Evolutionary conservation across 2,797 vertebrate genomes (phyloP).

Genomic region (Amphiprion clarkii): DNA sequence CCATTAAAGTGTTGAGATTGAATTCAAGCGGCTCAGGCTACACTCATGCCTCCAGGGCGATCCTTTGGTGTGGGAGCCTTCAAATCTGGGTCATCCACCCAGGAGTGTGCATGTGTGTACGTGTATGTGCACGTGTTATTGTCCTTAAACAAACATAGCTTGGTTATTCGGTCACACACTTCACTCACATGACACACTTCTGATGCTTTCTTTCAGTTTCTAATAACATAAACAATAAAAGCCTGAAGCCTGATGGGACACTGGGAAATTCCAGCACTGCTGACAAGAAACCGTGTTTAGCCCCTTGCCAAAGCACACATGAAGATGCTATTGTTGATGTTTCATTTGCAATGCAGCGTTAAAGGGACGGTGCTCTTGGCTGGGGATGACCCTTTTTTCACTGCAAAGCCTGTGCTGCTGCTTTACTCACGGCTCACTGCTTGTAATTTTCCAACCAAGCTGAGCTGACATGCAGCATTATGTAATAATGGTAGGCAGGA

Average conservation of each 20-base stretch:
- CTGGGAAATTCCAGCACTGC: conserved; percentile 48
- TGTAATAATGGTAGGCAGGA: conserved; percentile 10
- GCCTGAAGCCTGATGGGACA: conserved; percentile 20
- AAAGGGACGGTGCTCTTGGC: conserved; percentile 29
- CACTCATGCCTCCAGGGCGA: conserved; percentile 6
- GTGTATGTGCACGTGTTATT: conserved; percentile 38
- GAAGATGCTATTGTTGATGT: conserved; percentile 43
- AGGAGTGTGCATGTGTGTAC: background rate
- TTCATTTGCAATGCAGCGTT: conserved; percentile 66
- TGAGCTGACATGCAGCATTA: conserved; percentile 33
- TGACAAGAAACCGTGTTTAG: conserved; percentile 30
- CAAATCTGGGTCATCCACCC: conserved; percentile 58
- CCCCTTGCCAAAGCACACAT: conserved; percentile 24
- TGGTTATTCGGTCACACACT: conserved; percentile 50
- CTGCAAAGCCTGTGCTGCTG: conserved; percentile 11
- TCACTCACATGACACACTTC: conserved; percentile 50
- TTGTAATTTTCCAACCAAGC: conserved; percentile 34
- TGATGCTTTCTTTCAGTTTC: conserved; percentile 42
- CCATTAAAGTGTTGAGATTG: conserved; percentile 11
- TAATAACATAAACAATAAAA: conserved; percentile 51
- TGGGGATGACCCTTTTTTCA: background rate
- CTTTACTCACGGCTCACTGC: background rate
- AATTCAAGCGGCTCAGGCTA: background rate
- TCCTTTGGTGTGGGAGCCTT: conserved; percentile 26
- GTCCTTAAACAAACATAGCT: conserved; percentile 55